A percentile compares a stretch with the other conserved stretches of the same genome.
phyloP scores from a whole-genome alignment of 2,888 invertebrate species.

The Erebia ligea region DNA sequence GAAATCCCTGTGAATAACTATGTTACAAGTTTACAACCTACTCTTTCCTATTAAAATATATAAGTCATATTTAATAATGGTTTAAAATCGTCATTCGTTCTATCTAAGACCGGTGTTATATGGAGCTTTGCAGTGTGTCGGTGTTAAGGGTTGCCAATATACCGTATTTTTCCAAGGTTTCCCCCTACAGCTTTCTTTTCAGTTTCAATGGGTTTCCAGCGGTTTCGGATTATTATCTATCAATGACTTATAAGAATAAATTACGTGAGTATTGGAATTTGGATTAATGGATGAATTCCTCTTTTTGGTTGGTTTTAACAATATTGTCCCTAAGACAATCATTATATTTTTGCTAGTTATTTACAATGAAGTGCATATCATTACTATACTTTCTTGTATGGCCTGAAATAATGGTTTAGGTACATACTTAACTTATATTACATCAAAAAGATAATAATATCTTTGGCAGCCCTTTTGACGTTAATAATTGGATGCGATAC shows the following conservation, averaged over 20 bases:
- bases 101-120: slow-evolving; percentile 41
- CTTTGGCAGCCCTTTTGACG: slow-evolving; percentile 37
- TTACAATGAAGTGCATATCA: not conserved
- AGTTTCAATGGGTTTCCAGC: slow-evolving; percentile 34
- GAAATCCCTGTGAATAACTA: not conserved
- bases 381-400: not conserved
- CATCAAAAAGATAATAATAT: not conserved
- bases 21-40: not conserved
- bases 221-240: slow-evolving; percentile 34
- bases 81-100: slow-evolving; percentile 7
- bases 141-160: slow-evolving; percentile 70
- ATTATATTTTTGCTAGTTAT: not conserved
- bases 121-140: slow-evolving; percentile 78
- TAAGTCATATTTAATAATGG: not conserved
- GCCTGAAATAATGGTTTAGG: not conserved
- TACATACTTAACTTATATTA: not conserved
- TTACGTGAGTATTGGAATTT: slow-evolving; percentile 15
- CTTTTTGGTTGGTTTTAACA: not conserved
- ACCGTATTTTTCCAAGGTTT: slow-evolving; percentile 35
- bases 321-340: not conserved
- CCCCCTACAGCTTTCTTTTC: slow-evolving; percentile 32
- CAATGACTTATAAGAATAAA: slow-evolving; percentile 26
- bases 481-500: slow-evolving; percentile 13
- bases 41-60: not conserved
- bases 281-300: not conserved